These are phyloP conservation scores for Laspeyria flexula DNA, from an alignment of 2,888 invertebrate genomes.

Conservation along the genomic window DNA sequence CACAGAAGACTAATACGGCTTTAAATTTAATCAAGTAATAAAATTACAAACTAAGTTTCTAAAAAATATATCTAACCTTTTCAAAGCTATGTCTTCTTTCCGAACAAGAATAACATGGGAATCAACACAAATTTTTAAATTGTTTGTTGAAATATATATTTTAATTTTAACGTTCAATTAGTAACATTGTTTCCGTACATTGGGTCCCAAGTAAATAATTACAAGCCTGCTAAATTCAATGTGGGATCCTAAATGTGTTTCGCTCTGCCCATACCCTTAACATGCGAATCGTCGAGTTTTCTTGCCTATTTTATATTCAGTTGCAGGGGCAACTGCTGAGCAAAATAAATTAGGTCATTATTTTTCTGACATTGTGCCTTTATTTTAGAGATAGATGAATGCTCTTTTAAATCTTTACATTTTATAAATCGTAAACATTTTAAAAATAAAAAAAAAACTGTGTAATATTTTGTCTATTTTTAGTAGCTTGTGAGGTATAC, in stretches of 20 bases:
- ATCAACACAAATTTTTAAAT: too few species aligned
- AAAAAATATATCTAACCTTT: too few species aligned
- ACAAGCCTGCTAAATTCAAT: slow-evolving; percentile 13
- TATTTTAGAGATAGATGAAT: slow-evolving; percentile 13
- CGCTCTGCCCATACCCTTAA: slow-evolving; percentile 5
- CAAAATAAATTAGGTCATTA: slow-evolving; percentile 39
- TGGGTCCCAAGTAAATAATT: slow-evolving; percentile 11
- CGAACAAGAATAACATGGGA: too few species aligned
- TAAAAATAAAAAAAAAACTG: background rate
- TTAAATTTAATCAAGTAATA: too few species aligned
- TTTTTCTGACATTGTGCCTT: slow-evolving; percentile 25
- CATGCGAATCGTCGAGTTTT: slow-evolving; percentile 16
- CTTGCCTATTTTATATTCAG: slow-evolving; percentile 29
- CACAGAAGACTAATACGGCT: too few species aligned
- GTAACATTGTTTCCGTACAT: background rate
- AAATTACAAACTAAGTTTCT: too few species aligned
- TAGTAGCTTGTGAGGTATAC: too few species aligned
- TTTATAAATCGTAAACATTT: background rate
- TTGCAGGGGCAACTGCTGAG: slow-evolving; percentile 30
- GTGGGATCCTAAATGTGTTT: background rate
- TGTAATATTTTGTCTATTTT: too few species aligned
- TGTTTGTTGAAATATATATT: too few species aligned
- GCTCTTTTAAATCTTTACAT: background rate
- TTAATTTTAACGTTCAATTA: slow-evolving; percentile 4
- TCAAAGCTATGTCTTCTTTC: too few species aligned